These are phyloP conservation scores for Aspidiotus destructor DNA, from an alignment of 2,888 invertebrate genomes.

Conservation along the genomic window DNA sequence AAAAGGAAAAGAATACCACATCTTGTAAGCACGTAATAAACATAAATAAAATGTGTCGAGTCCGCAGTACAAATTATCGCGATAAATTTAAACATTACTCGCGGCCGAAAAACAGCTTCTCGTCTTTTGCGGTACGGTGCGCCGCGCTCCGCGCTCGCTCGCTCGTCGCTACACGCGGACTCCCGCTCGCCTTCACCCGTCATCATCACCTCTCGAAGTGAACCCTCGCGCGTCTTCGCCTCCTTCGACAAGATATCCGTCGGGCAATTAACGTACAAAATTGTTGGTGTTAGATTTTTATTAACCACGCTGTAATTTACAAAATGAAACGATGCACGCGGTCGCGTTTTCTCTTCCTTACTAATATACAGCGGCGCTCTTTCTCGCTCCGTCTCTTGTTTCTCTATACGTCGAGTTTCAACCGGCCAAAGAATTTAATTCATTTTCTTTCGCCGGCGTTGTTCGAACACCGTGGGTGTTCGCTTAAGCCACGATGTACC, in stretches of 20 bases:
- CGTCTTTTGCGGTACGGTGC: neutral
- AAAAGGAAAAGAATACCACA: neutral
- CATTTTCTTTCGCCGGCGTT: too few species aligned
- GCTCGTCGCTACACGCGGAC: neutral
- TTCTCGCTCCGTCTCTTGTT: too few species aligned
- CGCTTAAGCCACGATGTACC: too few species aligned
- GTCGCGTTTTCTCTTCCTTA: neutral
- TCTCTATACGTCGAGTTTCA: too few species aligned
- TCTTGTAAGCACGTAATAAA: slow-evolving; percentile 1
- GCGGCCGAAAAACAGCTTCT: neutral
- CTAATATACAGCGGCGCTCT: too few species aligned
- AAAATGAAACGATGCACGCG: slow-evolving; percentile 1
- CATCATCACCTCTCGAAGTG: neutral
- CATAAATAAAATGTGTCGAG: neutral
- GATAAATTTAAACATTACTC: slow-evolving; percentile 2
- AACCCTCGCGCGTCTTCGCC: too few species aligned
- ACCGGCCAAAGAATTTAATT: too few species aligned
- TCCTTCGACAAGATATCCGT: neutral
- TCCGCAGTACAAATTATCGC: neutral
- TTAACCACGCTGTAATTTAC: slow-evolving; percentile 4
- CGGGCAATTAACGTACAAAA: slow-evolving; percentile 4
- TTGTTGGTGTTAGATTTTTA: slow-evolving; percentile 2
- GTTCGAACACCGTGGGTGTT: too few species aligned
- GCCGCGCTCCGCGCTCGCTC: neutral
- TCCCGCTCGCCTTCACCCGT: neutral